Evolutionary conservation across 2,888 invertebrate genomes (phyloP), one percentile per base, ranked within the genome.

Genomic region (Lasioglossum figueresi): DNA sequence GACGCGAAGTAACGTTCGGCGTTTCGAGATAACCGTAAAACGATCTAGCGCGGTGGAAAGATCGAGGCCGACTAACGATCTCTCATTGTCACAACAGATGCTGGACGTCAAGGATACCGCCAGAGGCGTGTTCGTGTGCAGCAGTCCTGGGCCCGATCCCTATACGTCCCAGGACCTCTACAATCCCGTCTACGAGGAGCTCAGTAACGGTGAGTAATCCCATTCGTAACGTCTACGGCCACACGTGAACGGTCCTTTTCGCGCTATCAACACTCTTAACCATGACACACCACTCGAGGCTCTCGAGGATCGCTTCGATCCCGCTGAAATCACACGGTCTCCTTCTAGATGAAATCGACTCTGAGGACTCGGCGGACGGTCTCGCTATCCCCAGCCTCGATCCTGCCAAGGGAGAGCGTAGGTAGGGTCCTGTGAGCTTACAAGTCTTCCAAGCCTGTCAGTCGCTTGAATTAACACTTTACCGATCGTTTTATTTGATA

Each of bases 141-240:
- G 94, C 96, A 88, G 97, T 96, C 72, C 97, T 5, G 96, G 97
- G 12, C 97, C 97, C 34, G 97, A 97, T 95, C 97, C 97, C 56
- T 96, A 96, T 94, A 95, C 95, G 90, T 96, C 96, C 79, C 96
- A 96, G 93, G 96, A 96, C 92, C 95, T 97, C 93, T 96, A 97
- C 92, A 98, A 98, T 91, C 98, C 98, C 77, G 97, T 98, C 40
- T 98, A 98, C 95, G 98, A 98, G 95, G 98, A 98, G 93, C 96
- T 98, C 70, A 97, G 96, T 88, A 97, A 97, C 92, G 96, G 96
- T 78, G 96, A 97, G 90, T 96, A 72, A 76, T 73, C 37, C n/a
- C 40, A 52, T 48, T 34, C 16, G 31, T 19, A 68, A 31, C 27
- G 8, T 70, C 40, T 27, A 45, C 37, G 37, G 16, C 23, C n/a